These are phyloP conservation scores for Rhopalosiphum maidis DNA, from an alignment of 1,140 invertebrate genomes.

Conservation along the genomic window DNA sequence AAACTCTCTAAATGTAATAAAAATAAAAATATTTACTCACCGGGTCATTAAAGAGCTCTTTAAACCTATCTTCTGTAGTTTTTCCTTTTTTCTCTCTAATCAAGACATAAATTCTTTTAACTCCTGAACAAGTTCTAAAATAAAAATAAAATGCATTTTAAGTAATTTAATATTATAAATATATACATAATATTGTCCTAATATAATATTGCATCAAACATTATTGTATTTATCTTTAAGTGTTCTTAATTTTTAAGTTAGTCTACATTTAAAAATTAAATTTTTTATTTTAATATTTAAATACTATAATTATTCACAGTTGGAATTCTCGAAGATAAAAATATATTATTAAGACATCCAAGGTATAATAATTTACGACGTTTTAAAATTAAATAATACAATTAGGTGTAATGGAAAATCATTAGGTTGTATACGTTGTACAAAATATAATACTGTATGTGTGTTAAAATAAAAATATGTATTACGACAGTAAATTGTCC, in stretches of 20 bases:
- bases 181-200: too few species aligned
- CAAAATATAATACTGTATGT: background rate
- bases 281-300: background rate
- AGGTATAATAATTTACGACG: background rate
- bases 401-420: background rate
- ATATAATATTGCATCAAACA: background rate
- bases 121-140: slow-evolving; percentile 67
- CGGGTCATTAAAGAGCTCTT: slow-evolving; percentile 70
- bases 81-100: slow-evolving; percentile 81
- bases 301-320: background rate
- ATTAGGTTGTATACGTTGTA: background rate
- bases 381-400: background rate
- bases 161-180: background rate
- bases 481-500: background rate
- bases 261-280: background rate
- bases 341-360: background rate
- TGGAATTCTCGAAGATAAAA: background rate
- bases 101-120: slow-evolving; percentile 80
- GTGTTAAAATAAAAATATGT: background rate
- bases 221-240: background rate
- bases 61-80: slow-evolving; percentile 70
- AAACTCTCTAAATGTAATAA: background rate
- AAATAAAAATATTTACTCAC: slow-evolving; percentile 63
- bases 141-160: background rate
- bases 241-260: background rate